Conservation (phyloP, 2,113 vertebrate genomes). For the Progne subis region DNA sequence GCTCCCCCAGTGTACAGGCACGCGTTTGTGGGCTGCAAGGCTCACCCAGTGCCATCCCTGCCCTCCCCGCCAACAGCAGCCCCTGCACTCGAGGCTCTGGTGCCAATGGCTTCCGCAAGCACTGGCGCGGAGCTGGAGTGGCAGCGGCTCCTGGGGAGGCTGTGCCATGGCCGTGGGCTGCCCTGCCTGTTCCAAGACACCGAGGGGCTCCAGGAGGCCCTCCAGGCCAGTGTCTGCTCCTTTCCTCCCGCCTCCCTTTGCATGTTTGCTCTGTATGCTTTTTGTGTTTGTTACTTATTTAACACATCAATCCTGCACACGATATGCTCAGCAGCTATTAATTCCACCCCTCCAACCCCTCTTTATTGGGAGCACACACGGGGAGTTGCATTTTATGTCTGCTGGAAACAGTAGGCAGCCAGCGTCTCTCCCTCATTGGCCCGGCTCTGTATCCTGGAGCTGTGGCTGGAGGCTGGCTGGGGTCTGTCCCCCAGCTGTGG, state of each 20-base stretch:
- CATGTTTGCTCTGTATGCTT: neutral
- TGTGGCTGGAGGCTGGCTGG: neutral
- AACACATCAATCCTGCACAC: slow-evolving; percentile 5
- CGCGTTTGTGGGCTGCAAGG: accelerated
- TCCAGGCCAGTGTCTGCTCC: neutral
- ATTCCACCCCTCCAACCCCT: slow-evolving; percentile 4
- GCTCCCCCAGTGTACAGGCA: neutral
- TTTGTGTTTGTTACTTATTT: slow-evolving; percentile 36
- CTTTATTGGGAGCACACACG: slow-evolving; percentile 42
- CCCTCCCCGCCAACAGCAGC: neutral
- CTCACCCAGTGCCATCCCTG: neutral
- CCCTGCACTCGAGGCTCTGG: neutral
- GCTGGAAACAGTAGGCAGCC: neutral
- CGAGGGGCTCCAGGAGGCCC: neutral
- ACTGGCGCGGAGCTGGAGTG: neutral
- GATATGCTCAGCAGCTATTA: slow-evolving; percentile 12
- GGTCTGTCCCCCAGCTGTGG: neutral
- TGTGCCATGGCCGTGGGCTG: slow-evolving; percentile 7
- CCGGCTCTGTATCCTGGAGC: slow-evolving; percentile 4
- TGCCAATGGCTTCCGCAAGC: neutral
- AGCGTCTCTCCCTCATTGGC: neutral
- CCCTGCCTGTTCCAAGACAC: neutral
- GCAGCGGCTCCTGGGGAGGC: neutral
- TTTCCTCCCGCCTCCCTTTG: neutral
- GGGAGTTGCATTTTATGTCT: slow-evolving; percentile 61